These are phyloP conservation scores for Eupeodes luniger DNA, from an alignment of 2,888 invertebrate genomes.

Conservation along the genomic window DNA sequence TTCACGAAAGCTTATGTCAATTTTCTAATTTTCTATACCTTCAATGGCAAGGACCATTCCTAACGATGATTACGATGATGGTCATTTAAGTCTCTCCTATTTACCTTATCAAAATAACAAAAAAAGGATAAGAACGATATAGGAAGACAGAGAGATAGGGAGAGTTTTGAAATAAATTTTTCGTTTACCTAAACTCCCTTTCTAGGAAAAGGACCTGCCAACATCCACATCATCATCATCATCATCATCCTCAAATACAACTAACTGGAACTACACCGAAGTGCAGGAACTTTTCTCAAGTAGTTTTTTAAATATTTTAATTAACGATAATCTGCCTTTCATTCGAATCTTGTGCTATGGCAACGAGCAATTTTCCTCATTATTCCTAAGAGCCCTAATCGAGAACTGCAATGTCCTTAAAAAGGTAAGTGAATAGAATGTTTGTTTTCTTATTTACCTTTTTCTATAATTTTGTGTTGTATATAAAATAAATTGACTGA, in stretches of 20 bases:
- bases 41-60: constrained; percentile 47
- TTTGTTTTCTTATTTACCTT: background rate
- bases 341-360: constrained; percentile 82
- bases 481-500: constrained; percentile 16
- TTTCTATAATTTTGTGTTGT: too few relatives aligned
- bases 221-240: background rate
- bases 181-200: constrained; percentile 14
- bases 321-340: constrained; percentile 82
- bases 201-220: constrained; percentile 62
- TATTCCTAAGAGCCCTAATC: constrained; percentile 81
- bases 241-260: background rate
- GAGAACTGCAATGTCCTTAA: constrained; percentile 80
- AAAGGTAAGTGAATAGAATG: constrained; percentile 79
- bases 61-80: constrained; percentile 24
- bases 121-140: background rate
- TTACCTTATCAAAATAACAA: constrained; percentile 3
- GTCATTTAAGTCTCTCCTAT: constrained; percentile 38
- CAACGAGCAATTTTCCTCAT: constrained; percentile 81
- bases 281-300: constrained; percentile 80
- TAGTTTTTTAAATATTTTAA: constrained; percentile 81
- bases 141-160: background rate
- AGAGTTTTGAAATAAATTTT: constrained; percentile 19
- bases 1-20: constrained; percentile 47
- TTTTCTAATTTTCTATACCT: constrained; percentile 16
- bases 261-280: constrained; percentile 76